Conservation (phyloP, 2,113 vertebrate species). For the Neodon shergylaensis region DNA sequence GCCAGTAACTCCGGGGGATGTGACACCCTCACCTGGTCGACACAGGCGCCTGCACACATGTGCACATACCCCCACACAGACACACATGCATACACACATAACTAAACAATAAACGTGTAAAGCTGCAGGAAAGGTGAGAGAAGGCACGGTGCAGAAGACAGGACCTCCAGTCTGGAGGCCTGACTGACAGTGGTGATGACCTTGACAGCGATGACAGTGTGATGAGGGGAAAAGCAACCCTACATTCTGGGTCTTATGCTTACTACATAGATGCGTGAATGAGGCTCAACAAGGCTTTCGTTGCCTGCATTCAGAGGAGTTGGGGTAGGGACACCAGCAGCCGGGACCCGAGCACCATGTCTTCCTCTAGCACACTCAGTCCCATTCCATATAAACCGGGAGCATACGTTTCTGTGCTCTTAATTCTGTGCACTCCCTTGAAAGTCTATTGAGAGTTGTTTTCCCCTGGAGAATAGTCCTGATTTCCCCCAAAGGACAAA, state of each 20-base stretch:
- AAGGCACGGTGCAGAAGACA: background rate
- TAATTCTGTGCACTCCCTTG: background rate
- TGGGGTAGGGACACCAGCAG: background rate
- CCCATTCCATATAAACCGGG: rapidly evolving
- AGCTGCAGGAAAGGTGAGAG: background rate
- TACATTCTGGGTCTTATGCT: background rate
- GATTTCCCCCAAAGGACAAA: background rate
- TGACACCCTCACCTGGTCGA: background rate
- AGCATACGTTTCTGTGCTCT: background rate
- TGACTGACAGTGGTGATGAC: too few species aligned
- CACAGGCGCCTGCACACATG: background rate
- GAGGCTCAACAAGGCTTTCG: background rate
- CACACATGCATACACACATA: background rate
- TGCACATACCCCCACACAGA: background rate
- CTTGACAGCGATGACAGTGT: background rate
- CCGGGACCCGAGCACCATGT: background rate
- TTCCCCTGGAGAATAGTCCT: constrained; percentile 5
- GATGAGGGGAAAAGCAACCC: background rate
- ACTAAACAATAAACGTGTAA: background rate
- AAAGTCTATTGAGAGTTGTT: background rate
- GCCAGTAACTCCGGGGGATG: background rate
- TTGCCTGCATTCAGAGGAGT: background rate
- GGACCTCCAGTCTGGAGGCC: background rate
- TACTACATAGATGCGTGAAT: background rate
- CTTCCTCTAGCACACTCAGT: background rate